phyloP scores from a whole-genome alignment of 2,888 invertebrate species.

The Choristoneura rosaceana region DNA sequence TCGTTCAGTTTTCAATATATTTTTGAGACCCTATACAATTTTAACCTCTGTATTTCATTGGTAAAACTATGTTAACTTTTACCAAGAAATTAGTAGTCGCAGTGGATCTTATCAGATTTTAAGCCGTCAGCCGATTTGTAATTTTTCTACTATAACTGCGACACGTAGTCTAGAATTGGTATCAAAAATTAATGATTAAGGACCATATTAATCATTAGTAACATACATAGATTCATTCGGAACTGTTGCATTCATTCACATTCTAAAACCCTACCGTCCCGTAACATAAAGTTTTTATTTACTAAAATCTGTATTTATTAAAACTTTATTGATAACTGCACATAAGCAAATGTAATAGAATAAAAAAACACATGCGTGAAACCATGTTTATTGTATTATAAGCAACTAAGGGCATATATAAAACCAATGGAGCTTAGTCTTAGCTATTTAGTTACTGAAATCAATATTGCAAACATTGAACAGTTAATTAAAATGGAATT shows the following conservation, averaged over 20 bases:
- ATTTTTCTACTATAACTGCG: constrained; percentile 30
- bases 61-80: constrained; percentile 14
- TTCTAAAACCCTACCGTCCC: constrained; percentile 69
- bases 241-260: constrained; percentile 44
- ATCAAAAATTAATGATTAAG: constrained; percentile 49
- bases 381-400: constrained; percentile 47
- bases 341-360: constrained; percentile 27
- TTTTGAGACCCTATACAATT: constrained; percentile 75
- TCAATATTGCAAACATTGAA: constrained; percentile 25
- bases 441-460: constrained; percentile 24
- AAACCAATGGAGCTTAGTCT: constrained; percentile 52
- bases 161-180: constrained; percentile 29
- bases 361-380: constrained; percentile 51
- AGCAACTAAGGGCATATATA: not conserved
- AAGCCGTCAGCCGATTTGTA: constrained; percentile 20
- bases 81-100: constrained; percentile 13
- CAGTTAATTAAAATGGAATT: not conserved
- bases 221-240: constrained; percentile 37
- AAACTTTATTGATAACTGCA: constrained; percentile 33
- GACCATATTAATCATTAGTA: constrained; percentile 46
- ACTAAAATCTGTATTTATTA: constrained; percentile 37
- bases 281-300: constrained; percentile 45
- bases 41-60: constrained; percentile 48
- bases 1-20: constrained; percentile 59
- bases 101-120: constrained; percentile 7